These are phyloP conservation scores for Tetramorium bicarinatum DNA, from an alignment of 2,888 invertebrate species.

Conservation along the genomic window DNA sequence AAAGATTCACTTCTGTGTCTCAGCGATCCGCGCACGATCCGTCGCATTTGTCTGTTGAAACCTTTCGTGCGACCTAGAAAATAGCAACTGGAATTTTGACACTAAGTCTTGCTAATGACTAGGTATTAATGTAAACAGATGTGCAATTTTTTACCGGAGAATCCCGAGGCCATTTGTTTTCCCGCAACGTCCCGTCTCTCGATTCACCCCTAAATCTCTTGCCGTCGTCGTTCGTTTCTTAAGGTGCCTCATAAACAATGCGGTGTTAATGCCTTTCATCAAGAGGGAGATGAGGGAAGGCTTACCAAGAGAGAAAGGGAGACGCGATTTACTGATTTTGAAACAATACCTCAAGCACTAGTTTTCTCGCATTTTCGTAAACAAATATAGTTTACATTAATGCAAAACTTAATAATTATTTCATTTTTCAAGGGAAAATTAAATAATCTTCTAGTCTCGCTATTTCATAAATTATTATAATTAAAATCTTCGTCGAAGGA, in stretches of 20 bases:
- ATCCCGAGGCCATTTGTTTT: slow-evolving; percentile 66
- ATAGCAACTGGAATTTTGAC: slow-evolving; percentile 38
- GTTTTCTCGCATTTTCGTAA: not conserved
- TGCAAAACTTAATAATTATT: slow-evolving; percentile 11
- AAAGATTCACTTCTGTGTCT: slow-evolving; percentile 60
- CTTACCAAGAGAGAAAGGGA: slow-evolving; percentile 8
- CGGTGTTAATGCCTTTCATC: slow-evolving; percentile 72
- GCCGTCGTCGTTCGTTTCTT: slow-evolving; percentile 60
- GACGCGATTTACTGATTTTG: slow-evolving; percentile 58
- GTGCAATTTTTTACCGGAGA: slow-evolving; percentile 64
- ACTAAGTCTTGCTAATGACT: slow-evolving; percentile 65
- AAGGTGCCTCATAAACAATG: slow-evolving; percentile 75
- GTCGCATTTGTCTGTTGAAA: slow-evolving; percentile 51
- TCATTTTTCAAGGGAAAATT: not conserved
- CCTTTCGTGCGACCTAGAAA: slow-evolving; percentile 11
- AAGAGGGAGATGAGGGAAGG: slow-evolving; percentile 60
- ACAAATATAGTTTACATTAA: slow-evolving; percentile 2
- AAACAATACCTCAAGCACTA: slow-evolving; percentile 33
- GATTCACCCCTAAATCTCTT: slow-evolving; percentile 55
- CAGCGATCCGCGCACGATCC: slow-evolving; percentile 42
- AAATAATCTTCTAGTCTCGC: too few species aligned
- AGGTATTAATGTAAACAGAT: slow-evolving; percentile 67
- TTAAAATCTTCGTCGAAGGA: not conserved
- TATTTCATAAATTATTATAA: not conserved
- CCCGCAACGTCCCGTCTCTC: slow-evolving; percentile 57